These are phyloP conservation scores for Semaprochilodus insignis DNA, from an alignment of 2,797 vertebrate genomes.

Conservation along the genomic window DNA sequence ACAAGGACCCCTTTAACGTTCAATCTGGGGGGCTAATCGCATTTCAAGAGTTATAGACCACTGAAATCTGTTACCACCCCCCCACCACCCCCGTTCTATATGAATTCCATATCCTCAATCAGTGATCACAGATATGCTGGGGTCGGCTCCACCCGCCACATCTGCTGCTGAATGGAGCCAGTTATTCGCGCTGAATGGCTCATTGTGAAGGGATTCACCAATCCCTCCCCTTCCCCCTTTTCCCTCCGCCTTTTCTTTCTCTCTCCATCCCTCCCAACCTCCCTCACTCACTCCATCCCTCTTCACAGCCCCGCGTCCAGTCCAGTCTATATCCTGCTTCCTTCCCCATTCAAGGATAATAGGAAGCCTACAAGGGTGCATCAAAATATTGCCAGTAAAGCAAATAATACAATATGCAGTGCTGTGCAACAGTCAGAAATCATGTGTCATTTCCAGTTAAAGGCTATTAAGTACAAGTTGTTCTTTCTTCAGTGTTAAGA, in stretches of 20 bases:
- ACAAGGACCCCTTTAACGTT: constrained; percentile 48
- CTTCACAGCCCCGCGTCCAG: constrained; percentile 4
- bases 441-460: too few species aligned
- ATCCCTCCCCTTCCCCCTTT: constrained; percentile 15
- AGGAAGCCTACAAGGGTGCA: background rate
- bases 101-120: constrained; percentile 56
- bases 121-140: constrained; percentile 29
- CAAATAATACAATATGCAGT: too few species aligned
- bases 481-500: too few species aligned
- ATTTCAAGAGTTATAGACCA: constrained; percentile 45
- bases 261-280: constrained; percentile 2
- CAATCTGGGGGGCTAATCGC: constrained; percentile 42
- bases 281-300: constrained; percentile 3
- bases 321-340: background rate
- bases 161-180: constrained; percentile 55
- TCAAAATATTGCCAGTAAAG: background rate
- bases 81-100: constrained; percentile 20
- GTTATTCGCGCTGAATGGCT: constrained; percentile 53
- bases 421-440: too few species aligned
- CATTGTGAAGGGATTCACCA: constrained; percentile 53
- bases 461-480: too few species aligned
- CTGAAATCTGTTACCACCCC: constrained; percentile 24
- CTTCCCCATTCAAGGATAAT: constrained; percentile 4
- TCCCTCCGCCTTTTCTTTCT: constrained; percentile 14
- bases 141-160: constrained; percentile 53